Evolutionary conservation across 1,140 invertebrate species (phyloP).

Genomic region (Bombus difficillimus): DNA sequence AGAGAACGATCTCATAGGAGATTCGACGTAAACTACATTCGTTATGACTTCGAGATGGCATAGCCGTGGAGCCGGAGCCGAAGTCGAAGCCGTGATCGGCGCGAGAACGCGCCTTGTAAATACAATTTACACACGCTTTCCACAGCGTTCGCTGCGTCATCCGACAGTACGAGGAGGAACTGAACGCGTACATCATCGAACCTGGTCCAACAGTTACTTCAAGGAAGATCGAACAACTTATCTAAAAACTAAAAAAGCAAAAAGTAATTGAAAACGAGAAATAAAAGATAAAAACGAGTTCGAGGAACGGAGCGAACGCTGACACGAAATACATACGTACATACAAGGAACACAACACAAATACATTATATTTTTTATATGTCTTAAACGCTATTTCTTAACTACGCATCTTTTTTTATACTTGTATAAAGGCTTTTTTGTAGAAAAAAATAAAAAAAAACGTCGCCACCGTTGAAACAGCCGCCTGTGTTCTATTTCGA

Average conservation of each 20-base stretch:
- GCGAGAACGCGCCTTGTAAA: conserved; percentile 73
- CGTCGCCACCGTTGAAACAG: conserved; percentile 80
- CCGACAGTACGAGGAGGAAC: conserved; percentile 21
- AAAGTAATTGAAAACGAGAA: neutral
- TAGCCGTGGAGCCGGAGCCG: conserved; percentile 55
- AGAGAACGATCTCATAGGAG: conserved; percentile 5
- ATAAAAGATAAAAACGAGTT: neutral
- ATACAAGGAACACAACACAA: conserved; percentile 41
- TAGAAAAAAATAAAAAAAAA: conserved; percentile 80
- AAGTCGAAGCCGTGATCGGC: conserved; percentile 73
- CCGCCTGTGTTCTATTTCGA: conserved; percentile 11
- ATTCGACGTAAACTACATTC: conserved; percentile 41
- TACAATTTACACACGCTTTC: conserved; percentile 57
- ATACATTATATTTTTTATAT: conserved; percentile 76
- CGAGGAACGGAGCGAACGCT: conserved; percentile 47
- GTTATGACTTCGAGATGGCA: conserved; percentile 48
- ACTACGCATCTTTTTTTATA: conserved; percentile 80
- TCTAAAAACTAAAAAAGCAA: neutral
- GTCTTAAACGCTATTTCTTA: conserved; percentile 73
- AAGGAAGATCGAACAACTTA: neutral
- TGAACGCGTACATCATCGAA: neutral
- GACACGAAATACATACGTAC: conserved; percentile 34
- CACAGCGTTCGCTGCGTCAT: conserved; percentile 50
- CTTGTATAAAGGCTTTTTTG: conserved; percentile 83
- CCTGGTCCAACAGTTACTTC: neutral